Base-by-base conservation (phyloP, 2,888 invertebrate species). In the Sphaeridia pumilis region DNA sequence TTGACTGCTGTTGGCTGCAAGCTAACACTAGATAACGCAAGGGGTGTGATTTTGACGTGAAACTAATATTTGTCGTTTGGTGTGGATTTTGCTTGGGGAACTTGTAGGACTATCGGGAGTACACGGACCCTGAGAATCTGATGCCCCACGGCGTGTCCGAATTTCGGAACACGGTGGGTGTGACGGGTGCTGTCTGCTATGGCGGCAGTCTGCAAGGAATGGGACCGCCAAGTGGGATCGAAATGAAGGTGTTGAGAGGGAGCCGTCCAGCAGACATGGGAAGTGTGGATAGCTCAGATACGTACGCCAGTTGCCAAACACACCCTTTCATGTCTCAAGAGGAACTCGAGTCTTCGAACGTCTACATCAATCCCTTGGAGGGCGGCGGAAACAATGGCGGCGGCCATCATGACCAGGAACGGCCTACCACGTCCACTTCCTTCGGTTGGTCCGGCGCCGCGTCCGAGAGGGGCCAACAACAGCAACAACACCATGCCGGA, bases 251-350 rank as follows among this genome's bases (percentile, higher is more conserved):
- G 4, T n/a, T 46, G 3, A 34, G 35, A 26, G 45, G 45, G 21
- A 48, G 34, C 44, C 49, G 57, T 38, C 59, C 56, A 43, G 55
- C 60, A 14, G 74, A 74, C 56, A 69, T 72, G 42, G 74, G 73
- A 36, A 74, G 74, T 69, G 74, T 76, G 54, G 76, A 77, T 75
- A 83, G 89, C 75, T 84, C 89, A 69, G 93, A 93, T 74, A 93
- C 93, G 65, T 94, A 89, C 75, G 89, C 89, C 73, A 92, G 89
- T 74, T 93, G 93, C 77, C 86, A 89, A 76, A 92, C 93, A 69
- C 90, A 92, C 77, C 89, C 89, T 69, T 89, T 86, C 75, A 81
- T 84, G 73, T 88, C 88, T 67, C 85, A 87, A 76, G 83, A 80
- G 50, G 75, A 75, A 65, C 65, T 74, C 42, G 70, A 68, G 41